Evolutionary conservation across 2,888 invertebrate genomes (phyloP), one percentile per base, ranked within the genome.

Genomic region (Apomyelois bistriatella): DNA sequence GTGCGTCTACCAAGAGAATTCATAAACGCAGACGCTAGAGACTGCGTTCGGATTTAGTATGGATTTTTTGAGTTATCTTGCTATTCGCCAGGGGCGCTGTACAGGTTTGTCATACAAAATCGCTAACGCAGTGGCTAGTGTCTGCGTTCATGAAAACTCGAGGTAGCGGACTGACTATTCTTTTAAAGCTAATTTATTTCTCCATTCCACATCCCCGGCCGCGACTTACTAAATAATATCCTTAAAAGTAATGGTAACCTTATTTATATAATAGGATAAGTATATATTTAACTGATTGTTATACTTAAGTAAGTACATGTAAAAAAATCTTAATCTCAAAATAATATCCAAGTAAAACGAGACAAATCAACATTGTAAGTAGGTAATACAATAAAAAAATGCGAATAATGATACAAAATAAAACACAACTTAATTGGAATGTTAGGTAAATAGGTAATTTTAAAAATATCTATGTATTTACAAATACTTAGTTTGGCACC

Each of bases 181-280:
- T 5, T 22, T 13, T 13, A 32, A 32, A 30, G 42, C 43, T 48
- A 53, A 46, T 51, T 35, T 50, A 53, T 42, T 58, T 54, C 48
- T 57, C 76, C 82, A 88, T 89, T 89, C 88, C 88, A 89, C 88
- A 59, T 68, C 79, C 89, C 52, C 46, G 46, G 46, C 88, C 88
- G 87, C 88, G 87, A 74, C 86, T 82, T 79, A 74, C 43, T 59
- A 58, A 56, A 52, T 56, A 48, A 49, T 41, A 9, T 16, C 16
- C 32, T 52, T 56, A 54, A 60, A 53, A 53, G 54, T 68, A 65
- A 61, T 76, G 81, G 79, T 81, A 80, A 80, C 79, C 69, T 65
- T 59, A 55, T 60, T 32, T 16, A 38, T 49, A n/a, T 9, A 36
- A 13, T 8, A n/a, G n/a, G n/a, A 12, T 15, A 38, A 28, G 28